phyloP scores from a whole-genome alignment of 2,113 vertebrate genomes.

The Oryzias celebensis region DNA sequence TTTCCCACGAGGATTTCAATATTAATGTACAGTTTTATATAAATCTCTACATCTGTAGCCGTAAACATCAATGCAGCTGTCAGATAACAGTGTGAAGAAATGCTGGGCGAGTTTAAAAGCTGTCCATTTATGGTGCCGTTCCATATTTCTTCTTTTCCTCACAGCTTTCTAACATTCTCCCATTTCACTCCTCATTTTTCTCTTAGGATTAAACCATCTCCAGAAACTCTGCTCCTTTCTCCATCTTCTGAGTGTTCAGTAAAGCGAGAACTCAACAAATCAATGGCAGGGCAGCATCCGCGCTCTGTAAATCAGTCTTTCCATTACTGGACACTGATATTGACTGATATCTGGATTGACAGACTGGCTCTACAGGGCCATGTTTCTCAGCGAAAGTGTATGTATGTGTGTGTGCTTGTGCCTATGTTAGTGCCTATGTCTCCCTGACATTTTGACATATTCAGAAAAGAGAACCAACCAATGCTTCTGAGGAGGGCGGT shows the following conservation, averaged over 20 bases:
- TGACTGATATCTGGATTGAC: slow-evolving; percentile 52
- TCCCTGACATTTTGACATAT: slow-evolving; percentile 43
- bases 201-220: slow-evolving; percentile 17
- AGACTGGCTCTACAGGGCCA: slow-evolving; percentile 21
- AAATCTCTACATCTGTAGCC: too few relatives aligned
- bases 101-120: too few relatives aligned
- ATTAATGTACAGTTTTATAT: too few relatives aligned
- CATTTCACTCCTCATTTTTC: not conserved
- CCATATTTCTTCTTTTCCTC: not conserved
- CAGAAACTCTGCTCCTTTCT: slow-evolving; percentile 8
- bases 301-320: slow-evolving; percentile 44
- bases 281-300: slow-evolving; percentile 37
- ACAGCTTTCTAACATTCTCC: not conserved
- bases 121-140: too few relatives aligned
- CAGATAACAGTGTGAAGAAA: too few relatives aligned
- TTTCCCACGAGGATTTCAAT: too few relatives aligned
- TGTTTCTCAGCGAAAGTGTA: slow-evolving; percentile 25
- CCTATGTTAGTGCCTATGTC: slow-evolving; percentile 13
- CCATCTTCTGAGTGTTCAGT: slow-evolving; percentile 30
- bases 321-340: slow-evolving; percentile 56
- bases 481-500: slow-evolving; percentile 10
- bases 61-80: too few relatives aligned
- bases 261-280: slow-evolving; percentile 39
- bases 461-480: slow-evolving; percentile 20
- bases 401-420: slow-evolving; percentile 14